phyloP scores from a whole-genome alignment of 2,888 invertebrate species.

The Dryobota labecula region DNA sequence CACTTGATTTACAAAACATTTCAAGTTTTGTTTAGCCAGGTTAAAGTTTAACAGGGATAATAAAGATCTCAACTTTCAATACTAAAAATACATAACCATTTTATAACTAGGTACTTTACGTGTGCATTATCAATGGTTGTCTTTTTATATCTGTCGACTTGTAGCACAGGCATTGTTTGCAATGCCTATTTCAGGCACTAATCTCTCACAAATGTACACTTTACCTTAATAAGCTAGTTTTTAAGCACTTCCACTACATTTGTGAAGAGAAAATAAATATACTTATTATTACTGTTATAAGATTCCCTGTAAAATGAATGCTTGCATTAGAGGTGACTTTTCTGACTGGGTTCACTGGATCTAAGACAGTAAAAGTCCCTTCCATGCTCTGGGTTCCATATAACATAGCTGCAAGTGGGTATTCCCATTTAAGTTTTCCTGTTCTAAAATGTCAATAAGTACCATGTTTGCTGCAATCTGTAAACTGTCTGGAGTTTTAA shows the following conservation, averaged over 20 bases:
- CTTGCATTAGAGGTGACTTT: background rate
- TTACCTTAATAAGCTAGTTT: no score
- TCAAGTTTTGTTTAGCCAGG: background rate
- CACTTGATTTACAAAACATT: background rate
- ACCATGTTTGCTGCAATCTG: background rate
- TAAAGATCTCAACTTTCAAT: background rate
- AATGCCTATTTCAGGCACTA: no score
- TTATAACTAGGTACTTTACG: background rate
- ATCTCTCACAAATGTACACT: no score
- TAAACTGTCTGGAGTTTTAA: background rate
- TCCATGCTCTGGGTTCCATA: background rate
- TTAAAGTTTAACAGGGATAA: background rate
- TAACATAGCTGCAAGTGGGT: background rate
- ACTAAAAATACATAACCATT: background rate
- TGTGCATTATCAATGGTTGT: no score
- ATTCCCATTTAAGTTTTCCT: slow-evolving; percentile 42
- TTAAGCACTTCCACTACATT: no score
- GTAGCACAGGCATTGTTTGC: no score
- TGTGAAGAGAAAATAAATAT: no score
- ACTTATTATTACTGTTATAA: no score
- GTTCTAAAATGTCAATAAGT: background rate
- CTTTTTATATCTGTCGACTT: background rate
- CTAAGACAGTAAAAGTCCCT: background rate
- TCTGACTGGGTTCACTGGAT: background rate
- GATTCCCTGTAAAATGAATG: background rate